A percentile compares a stretch with the other conserved stretches of the same genome.
These are phyloP conservation scores for Corydoras sp. DNA, from an alignment of 2,113 vertebrate genomes.

Conservation along the genomic window DNA sequence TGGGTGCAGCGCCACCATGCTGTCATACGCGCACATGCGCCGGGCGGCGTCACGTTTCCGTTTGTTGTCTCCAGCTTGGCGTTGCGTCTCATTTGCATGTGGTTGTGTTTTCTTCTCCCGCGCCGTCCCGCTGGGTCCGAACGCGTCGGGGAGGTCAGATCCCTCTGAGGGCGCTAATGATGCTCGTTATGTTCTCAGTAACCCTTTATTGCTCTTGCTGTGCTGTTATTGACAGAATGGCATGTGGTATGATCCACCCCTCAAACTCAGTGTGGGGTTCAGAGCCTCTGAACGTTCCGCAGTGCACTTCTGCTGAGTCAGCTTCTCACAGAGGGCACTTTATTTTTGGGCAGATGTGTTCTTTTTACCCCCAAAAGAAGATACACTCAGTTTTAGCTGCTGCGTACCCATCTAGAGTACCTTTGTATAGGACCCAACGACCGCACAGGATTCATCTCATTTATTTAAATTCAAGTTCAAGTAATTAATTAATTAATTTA, in stretches of 20 bases:
- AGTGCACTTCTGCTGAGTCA: background rate
- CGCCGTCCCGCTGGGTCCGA: constrained; percentile 34
- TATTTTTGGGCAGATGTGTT: no score
- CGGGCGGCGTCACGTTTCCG: background rate
- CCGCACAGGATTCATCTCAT: no score
- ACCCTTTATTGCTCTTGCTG: constrained; percentile 31
- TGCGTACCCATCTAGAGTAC: no score
- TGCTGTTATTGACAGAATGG: constrained; percentile 32
- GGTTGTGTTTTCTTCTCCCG: constrained; percentile 14
- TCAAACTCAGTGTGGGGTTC: constrained; percentile 13
- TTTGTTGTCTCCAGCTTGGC: constrained; percentile 14
- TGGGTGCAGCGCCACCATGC: constrained; percentile 64
- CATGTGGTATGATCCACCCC: constrained; percentile 8
- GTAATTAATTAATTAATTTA: no score
- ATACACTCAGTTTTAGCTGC: no score
- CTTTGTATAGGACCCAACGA: no score
- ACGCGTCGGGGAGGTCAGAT: constrained; percentile 35
- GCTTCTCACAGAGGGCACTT: no score
- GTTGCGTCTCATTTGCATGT: constrained; percentile 21
- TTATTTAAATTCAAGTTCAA: no score
- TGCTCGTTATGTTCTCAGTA: constrained; percentile 43
- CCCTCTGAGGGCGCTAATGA: constrained; percentile 45
- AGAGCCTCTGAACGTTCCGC: background rate
- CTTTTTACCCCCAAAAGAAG: no score
- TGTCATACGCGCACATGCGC: background rate